These are phyloP conservation scores for Menidia beryllina DNA, from an alignment of 2,113 vertebrate species.

Conservation along the genomic window DNA sequence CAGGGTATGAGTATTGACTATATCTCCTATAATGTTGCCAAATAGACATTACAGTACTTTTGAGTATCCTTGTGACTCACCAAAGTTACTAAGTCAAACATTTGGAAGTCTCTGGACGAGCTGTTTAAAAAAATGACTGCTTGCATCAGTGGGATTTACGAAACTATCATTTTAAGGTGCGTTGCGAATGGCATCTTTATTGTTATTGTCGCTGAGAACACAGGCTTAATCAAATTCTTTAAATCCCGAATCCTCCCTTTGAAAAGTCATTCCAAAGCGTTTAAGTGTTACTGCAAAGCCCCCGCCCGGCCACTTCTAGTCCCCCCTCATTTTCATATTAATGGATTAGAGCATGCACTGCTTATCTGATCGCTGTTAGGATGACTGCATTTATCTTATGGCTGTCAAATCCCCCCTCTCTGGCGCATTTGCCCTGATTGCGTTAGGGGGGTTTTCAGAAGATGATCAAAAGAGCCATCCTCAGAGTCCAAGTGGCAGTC, in stretches of 20 bases:
- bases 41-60: too few relatives aligned
- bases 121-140: background rate
- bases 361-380: constrained; percentile 79
- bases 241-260: constrained; percentile 46
- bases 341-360: constrained; percentile 74
- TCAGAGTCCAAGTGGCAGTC: constrained; percentile 75
- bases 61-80: background rate
- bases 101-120: background rate
- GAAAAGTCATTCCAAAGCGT: constrained; percentile 52
- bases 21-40: too few relatives aligned
- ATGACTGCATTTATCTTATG: constrained; percentile 79
- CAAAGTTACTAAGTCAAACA: constrained; percentile 12
- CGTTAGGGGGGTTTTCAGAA: constrained; percentile 71
- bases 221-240: constrained; percentile 55
- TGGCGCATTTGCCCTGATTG: constrained; percentile 65
- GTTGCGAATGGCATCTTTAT: constrained; percentile 34
- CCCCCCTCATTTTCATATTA: constrained; percentile 78
- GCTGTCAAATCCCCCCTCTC: constrained; percentile 77
- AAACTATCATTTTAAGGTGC: constrained; percentile 27
- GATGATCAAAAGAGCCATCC: constrained; percentile 79
- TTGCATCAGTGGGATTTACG: constrained; percentile 24
- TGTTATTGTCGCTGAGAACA: constrained; percentile 21
- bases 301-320: constrained; percentile 45
- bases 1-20: too few relatives aligned
- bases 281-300: constrained; percentile 57